Percentiles rank a stretch among this genome's conserved stretches.
Evolutionary conservation across 2,888 invertebrate genomes (phyloP).

Genomic region (Monochamus alternatus): DNA sequence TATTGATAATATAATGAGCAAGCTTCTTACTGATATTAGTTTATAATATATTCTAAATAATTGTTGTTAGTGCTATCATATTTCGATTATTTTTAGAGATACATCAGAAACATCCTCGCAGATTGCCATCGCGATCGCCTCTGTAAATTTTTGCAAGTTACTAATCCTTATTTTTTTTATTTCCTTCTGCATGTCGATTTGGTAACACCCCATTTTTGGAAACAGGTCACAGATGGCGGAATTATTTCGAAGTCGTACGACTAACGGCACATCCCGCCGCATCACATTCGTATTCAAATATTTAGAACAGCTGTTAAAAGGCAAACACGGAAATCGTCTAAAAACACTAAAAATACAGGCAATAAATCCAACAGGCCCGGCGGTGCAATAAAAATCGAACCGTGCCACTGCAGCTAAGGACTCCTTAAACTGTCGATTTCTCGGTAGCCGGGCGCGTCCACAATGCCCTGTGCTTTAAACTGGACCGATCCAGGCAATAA

Average conservation of each 20-base stretch:
- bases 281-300: constrained; percentile 55
- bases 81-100: too few species aligned
- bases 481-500: constrained; percentile 12
- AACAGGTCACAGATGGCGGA: constrained; percentile 18
- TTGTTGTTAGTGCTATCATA: too few species aligned
- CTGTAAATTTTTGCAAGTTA: too few species aligned
- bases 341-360: constrained; percentile 45
- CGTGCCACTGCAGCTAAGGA: constrained; percentile 3
- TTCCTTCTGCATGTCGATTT: too few species aligned
- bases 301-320: constrained; percentile 55
- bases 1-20: too few species aligned
- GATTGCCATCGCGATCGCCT: too few species aligned
- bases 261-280: constrained; percentile 22
- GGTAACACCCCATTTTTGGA: not conserved
- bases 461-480: constrained; percentile 24
- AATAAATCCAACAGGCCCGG: constrained; percentile 35
- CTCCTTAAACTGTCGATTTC: not conserved
- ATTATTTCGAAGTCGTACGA: not conserved
- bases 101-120: too few species aligned
- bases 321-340: constrained; percentile 51
- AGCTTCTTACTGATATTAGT: too few species aligned
- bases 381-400: constrained; percentile 36
- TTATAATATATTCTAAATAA: too few species aligned
- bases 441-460: constrained; percentile 9
- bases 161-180: too few species aligned